Conservation (phyloP, 2,113 vertebrate genomes). For the Antigone vipio region DNA sequence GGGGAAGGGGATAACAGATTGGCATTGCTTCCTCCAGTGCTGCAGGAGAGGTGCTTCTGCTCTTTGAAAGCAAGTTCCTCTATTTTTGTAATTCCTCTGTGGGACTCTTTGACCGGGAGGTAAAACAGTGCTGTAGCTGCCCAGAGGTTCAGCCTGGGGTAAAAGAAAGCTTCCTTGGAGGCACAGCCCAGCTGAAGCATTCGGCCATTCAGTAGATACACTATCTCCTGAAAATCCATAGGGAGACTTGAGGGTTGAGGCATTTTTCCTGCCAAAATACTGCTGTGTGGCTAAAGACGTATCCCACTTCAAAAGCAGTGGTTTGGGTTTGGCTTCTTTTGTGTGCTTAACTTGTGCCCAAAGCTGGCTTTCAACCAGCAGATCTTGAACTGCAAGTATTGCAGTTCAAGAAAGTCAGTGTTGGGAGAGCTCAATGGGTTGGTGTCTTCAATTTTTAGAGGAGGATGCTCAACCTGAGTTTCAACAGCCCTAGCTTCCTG, state of each 20-base stretch:
- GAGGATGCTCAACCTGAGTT: neutral
- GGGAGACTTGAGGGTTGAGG: neutral
- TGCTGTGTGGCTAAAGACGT: neutral
- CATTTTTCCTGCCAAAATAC: neutral
- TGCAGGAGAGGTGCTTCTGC: neutral
- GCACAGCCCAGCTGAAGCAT: neutral
- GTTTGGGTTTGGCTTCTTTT: neutral
- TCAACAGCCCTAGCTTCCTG: neutral
- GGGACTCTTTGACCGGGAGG: neutral
- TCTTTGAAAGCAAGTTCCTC: neutral
- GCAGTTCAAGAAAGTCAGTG: neutral
- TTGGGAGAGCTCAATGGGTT: neutral
- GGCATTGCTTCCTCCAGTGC: neutral
- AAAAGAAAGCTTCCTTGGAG: neutral
- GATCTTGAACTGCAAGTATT: neutral
- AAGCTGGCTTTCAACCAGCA: neutral
- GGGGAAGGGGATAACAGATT: neutral
- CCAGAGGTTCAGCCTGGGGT: neutral
- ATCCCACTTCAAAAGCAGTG: neutral
- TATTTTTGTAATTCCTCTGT: neutral
- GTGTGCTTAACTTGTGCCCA: neutral
- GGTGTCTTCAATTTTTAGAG: neutral
- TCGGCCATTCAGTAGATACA: accelerated
- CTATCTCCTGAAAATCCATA: neutral
- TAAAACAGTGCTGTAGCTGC: neutral